Base-by-base conservation (phyloP, 1,140 invertebrate genomes). In the Anastatus disparis region DNA sequence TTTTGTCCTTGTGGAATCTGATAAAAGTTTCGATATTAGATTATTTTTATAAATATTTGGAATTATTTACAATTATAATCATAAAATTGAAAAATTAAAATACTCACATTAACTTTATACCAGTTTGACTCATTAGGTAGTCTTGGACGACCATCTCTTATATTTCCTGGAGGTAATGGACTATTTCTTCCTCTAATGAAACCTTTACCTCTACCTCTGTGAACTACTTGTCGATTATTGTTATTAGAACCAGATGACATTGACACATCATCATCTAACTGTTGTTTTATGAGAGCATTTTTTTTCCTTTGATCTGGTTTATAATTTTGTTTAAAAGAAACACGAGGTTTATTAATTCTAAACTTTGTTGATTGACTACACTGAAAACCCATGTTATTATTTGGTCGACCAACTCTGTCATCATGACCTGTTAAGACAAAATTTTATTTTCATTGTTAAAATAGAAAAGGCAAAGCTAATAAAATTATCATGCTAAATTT, bases 1-100 rank as follows among this genome's bases (percentile, higher is more conserved):
- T 92, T 92, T 9, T 90, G 87, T 38, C 92, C 92, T 84, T 89
- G 90, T 22, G 91, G 90, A 74, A 94, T 89, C 89, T 91, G 50
- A 8, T 82, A 84, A 74, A 73, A 75, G 58, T 61, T 59, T n/a
- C 10, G 31, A 35, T 35, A 35, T 35, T 22, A 46, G 31, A 35
- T 35, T 35, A 35, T 6, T 6, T 35, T 35, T 35, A 35, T 35
- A 35, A 35, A 4, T 62, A 40, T 2, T n/a, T 31, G 29, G 38
- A 27, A 42, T 63, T 42, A n/a, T n/a, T n/a, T n/a, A n/a, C n/a
- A n/a, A n/a, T n/a, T n/a, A n/a, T n/a, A n/a, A n/a, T n/a, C n/a
- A 35, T n/a, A 68, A 66, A n/a, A n/a, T n/a, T n/a, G n/a, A n/a
- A 13, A 59, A 31, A 68, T 12, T 35, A 48, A 20, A 64, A 68